These are phyloP conservation scores for Peucedramus taeniatus DNA, from an alignment of 2,113 vertebrate species.

Conservation along the genomic window DNA sequence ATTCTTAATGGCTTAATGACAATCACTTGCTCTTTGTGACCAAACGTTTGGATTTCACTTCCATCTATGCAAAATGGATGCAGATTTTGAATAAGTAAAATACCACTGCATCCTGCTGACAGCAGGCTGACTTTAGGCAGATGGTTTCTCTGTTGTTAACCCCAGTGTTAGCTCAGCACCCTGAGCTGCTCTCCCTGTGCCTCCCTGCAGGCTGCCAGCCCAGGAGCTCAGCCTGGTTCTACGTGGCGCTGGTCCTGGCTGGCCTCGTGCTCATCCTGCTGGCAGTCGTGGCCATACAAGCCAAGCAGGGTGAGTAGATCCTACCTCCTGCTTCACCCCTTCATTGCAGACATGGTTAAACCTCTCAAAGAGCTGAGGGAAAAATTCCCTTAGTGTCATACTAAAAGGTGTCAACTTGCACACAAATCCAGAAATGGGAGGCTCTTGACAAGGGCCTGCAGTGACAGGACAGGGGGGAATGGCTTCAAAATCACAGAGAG, in stretches of 20 bases:
- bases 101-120: background rate
- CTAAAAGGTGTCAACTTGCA: background rate
- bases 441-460: background rate
- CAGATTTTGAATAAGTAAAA: background rate
- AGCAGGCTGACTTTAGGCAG: background rate
- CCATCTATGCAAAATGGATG: background rate
- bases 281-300: background rate
- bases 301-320: constrained; percentile 14
- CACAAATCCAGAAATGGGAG: background rate
- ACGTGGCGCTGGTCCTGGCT: background rate
- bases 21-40: background rate
- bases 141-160: background rate
- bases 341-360: background rate
- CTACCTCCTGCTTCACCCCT: background rate
- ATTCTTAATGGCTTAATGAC: background rate
- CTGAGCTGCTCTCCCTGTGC: background rate
- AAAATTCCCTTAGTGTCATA: rapidly evolving
- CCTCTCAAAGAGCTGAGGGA: background rate
- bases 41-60: background rate
- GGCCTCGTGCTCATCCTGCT: background rate
- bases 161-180: background rate
- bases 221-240: background rate
- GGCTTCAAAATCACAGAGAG: background rate
- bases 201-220: background rate
- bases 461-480: background rate